A percentile compares a stretch with the other conserved stretches of the same genome.
These are phyloP conservation scores for Dicyrtomina minuta DNA, from an alignment of 2,888 invertebrate genomes.

Conservation along the genomic window DNA sequence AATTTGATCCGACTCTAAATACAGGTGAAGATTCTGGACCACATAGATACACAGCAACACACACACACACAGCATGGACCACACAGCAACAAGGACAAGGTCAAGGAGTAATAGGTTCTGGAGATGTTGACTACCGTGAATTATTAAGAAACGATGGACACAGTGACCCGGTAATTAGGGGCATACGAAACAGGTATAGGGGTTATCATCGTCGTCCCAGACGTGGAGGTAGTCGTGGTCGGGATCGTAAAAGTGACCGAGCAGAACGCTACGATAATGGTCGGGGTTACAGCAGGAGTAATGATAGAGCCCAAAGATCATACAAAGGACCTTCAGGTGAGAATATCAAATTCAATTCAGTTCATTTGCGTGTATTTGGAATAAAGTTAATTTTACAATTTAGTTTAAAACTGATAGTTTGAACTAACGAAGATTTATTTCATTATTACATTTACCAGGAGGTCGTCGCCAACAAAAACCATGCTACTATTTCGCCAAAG, in stretches of 20 bases:
- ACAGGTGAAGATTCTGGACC: background rate
- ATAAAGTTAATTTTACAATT: background rate
- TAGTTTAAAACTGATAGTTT: too few relatives aligned
- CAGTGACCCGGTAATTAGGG: conserved; percentile 28
- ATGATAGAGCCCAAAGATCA: conserved; percentile 7
- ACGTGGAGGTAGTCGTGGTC: conserved; percentile 14
- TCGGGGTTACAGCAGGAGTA: conserved; percentile 11
- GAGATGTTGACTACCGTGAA: conserved; percentile 31
- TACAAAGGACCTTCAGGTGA: background rate
- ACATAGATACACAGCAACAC: background rate
- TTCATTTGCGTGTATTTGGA: conserved; percentile 6
- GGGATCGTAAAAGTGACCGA: conserved; percentile 15
- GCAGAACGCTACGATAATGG: background rate
- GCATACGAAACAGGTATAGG: conserved; percentile 34
- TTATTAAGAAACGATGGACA: conserved; percentile 25
- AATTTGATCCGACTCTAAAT: background rate
- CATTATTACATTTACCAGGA: too few relatives aligned
- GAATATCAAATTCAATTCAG: background rate
- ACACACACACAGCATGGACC: too few relatives aligned
- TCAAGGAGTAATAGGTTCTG: conserved; percentile 20
- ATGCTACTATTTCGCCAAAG: conserved; percentile 77
- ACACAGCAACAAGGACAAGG: too few relatives aligned
- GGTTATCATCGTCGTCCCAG: conserved; percentile 5
- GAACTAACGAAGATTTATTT: too few relatives aligned
- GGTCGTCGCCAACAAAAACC: conserved; percentile 54